phyloP scores from a whole-genome alignment of 1,140 invertebrate genomes.

The Trissolcus basalis region DNA sequence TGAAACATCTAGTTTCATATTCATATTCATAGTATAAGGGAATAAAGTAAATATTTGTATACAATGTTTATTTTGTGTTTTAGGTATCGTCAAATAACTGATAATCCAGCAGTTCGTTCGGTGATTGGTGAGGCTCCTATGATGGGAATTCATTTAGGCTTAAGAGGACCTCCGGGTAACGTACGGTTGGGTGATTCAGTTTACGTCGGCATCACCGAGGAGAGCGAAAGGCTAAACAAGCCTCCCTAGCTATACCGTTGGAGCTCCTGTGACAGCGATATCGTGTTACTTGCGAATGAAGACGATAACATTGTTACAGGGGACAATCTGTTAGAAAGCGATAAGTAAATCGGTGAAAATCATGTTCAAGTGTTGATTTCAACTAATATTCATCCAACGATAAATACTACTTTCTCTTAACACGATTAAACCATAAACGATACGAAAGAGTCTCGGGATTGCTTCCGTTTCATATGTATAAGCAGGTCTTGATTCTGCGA shows the following conservation, averaged over 20 bases:
- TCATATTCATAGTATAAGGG: too few species aligned
- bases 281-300: constrained; percentile 15
- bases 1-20: too few species aligned
- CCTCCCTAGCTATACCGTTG: constrained; percentile 71
- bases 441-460: too few species aligned
- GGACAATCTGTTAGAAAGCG: constrained; percentile 28
- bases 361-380: background rate
- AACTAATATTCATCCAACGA: background rate
- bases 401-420: constrained; percentile 8
- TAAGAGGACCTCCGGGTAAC: constrained; percentile 59
- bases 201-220: constrained; percentile 66
- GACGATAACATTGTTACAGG: constrained; percentile 20
- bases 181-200: constrained; percentile 71
- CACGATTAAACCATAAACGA: background rate
- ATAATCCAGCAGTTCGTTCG: constrained; percentile 61
- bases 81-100: constrained; percentile 72
- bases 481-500: too few species aligned
- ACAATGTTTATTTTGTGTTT: constrained; percentile 23
- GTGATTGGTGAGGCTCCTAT: constrained; percentile 67
- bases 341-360: constrained; percentile 16
- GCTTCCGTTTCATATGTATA: too few species aligned
- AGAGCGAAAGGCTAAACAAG: constrained; percentile 50
- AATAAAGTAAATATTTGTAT: too few species aligned
- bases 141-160: constrained; percentile 73
- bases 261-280: constrained; percentile 69